A percentile compares a stretch with the other conserved stretches of the same genome.
phyloP scores from a whole-genome alignment of 2,113 vertebrate genomes.

The Tympanuchus pallidicinctus region DNA sequence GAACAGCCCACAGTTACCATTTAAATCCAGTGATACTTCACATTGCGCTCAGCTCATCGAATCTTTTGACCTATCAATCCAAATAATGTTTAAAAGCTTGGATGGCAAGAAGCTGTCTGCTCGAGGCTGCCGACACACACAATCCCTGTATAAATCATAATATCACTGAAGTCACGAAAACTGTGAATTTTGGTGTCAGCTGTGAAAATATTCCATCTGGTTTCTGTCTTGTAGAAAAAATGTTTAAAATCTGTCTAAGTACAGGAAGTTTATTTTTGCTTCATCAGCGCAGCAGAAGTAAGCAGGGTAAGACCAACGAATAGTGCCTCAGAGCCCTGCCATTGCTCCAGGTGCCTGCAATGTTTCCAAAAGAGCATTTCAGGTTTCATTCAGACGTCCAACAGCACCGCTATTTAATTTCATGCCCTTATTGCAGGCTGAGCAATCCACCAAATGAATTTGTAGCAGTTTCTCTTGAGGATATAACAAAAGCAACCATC shows the following conservation, averaged over 20 bases:
- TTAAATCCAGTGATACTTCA: conserved; percentile 28
- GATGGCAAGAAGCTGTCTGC: conserved; percentile 26
- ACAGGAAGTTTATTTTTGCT: conserved; percentile 67
- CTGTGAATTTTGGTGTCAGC: conserved; percentile 71
- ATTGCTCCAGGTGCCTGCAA: background rate
- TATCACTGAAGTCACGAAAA: conserved; percentile 58
- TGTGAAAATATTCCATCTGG: conserved; percentile 76
- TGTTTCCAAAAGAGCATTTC: conserved; percentile 28
- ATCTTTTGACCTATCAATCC: conserved; percentile 43
- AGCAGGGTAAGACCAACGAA: conserved; percentile 32
- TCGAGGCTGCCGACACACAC: conserved; percentile 54
- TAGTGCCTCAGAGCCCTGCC: conserved; percentile 13
- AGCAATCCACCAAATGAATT: background rate
- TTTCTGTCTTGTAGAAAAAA: conserved; percentile 74
- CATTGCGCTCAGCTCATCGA: conserved; percentile 20
- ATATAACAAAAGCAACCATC: background rate
- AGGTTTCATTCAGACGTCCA: conserved; percentile 11
- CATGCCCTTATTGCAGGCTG: background rate
- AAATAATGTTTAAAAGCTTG: conserved; percentile 15
- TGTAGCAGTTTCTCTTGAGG: background rate
- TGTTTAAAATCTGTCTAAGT: conserved; percentile 70
- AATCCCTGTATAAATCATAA: conserved; percentile 66
- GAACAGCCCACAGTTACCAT: background rate
- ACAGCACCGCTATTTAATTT: background rate
- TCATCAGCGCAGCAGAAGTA: conserved; percentile 51